Conservation (phyloP, 2,888 invertebrate species). For the Nomada fabriciana region DNA sequence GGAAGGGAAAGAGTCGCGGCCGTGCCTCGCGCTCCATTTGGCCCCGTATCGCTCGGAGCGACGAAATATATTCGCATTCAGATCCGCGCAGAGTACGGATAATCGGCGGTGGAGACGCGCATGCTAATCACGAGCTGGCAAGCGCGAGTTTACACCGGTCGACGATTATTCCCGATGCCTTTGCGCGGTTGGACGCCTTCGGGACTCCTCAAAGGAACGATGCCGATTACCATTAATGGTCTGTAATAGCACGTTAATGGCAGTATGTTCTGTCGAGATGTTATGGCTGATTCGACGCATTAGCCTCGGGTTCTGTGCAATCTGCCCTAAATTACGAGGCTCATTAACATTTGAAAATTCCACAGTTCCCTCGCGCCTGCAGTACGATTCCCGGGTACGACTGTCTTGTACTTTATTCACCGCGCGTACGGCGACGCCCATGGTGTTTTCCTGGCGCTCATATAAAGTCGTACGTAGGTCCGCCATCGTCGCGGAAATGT, state of each 20-base stretch:
- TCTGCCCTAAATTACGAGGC: constrained; percentile 23
- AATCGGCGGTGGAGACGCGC: constrained; percentile 28
- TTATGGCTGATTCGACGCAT: constrained; percentile 28
- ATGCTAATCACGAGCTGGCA: constrained; percentile 55
- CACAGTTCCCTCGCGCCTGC: background rate
- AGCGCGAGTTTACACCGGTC: constrained; percentile 37
- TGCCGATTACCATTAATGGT: constrained; percentile 67
- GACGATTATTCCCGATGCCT: constrained; percentile 55
- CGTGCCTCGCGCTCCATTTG: constrained; percentile 14
- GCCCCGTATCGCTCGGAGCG: constrained; percentile 21
- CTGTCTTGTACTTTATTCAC: constrained; percentile 1
- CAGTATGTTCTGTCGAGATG: constrained; percentile 19
- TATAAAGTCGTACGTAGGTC: too few relatives aligned
- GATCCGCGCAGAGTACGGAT: constrained; percentile 15
- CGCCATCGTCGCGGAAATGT: too few relatives aligned
- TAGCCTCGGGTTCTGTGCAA: background rate
- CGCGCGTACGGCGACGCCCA: background rate
- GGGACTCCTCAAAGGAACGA: constrained; percentile 66
- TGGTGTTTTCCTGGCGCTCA: too few relatives aligned
- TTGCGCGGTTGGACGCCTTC: constrained; percentile 51
- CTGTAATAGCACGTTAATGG: constrained; percentile 61
- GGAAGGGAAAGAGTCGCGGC: background rate
- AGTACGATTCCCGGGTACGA: background rate
- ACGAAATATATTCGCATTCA: constrained; percentile 26
- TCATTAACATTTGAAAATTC: constrained; percentile 36